These are phyloP conservation scores for Triplophysa dalaica DNA, from an alignment of 2,113 vertebrate genomes.

Conservation along the genomic window DNA sequence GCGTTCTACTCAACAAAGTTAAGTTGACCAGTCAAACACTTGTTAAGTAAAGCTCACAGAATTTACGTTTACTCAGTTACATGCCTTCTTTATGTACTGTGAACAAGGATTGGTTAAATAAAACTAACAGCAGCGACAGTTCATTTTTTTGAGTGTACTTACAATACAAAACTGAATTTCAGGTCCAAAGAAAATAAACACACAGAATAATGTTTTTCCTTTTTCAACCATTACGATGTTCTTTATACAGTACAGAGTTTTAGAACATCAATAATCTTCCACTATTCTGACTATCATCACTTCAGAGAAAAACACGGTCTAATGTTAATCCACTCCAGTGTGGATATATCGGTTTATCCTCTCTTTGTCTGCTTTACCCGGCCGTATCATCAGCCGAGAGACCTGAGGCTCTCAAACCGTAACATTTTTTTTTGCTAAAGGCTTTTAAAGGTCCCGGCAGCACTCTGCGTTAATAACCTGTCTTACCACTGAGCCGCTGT, in stretches of 20 bases:
- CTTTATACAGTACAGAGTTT: not conserved
- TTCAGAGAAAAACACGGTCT: not conserved
- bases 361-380: not conserved
- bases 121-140: no score
- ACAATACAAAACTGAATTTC: not conserved
- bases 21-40: no score
- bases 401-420: constrained; percentile 48
- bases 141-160: not conserved
- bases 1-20: no score
- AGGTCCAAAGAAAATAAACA: not conserved
- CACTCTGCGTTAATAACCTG: constrained; percentile 66
- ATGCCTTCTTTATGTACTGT: no score
- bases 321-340: not conserved
- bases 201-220: not conserved
- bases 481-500: constrained; percentile 65
- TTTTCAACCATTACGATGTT: not conserved
- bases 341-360: not conserved
- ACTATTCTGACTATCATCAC: not conserved
- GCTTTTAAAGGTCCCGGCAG: constrained; percentile 61
- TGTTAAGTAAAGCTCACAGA: no score
- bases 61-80: no score
- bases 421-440: constrained; percentile 57
- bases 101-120: no score
- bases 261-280: not conserved
- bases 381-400: constrained; percentile 37